Conservation (phyloP, 2,113 vertebrate genomes). For the Tragelaphus strepsiceros region DNA sequence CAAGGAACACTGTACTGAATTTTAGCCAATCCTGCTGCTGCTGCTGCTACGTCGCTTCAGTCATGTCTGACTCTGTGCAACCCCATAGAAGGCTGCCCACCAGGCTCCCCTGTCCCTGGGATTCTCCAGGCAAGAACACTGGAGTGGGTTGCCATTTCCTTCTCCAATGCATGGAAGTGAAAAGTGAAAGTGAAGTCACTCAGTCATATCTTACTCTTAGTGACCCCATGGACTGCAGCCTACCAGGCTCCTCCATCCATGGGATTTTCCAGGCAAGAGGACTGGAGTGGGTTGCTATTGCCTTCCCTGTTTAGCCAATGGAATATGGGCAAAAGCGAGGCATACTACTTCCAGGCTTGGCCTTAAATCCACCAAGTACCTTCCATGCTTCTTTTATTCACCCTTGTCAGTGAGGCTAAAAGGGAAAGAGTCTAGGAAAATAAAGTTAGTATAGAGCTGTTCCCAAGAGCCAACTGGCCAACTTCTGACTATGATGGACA, state of each 20-base stretch:
- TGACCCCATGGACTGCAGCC: not conserved
- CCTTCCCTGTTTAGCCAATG: not conserved
- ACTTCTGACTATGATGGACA: not conserved
- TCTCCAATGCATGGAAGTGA: not conserved
- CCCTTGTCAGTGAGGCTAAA: not conserved
- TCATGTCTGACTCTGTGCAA: not conserved
- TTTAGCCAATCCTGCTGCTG: not conserved
- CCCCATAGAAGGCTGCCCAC: not conserved
- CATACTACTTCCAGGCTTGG: not conserved
- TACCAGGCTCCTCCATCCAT: not conserved
- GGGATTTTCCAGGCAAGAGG: not conserved
- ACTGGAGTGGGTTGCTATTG: not conserved
- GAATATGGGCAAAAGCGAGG: not conserved
- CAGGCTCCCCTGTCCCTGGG: not conserved
- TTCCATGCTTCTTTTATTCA: not conserved
- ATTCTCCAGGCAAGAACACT: not conserved
- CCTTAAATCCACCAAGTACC: not conserved
- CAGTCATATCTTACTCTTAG: not conserved
- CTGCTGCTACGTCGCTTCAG: not conserved
- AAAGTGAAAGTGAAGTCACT: not conserved
- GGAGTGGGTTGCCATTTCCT: not conserved
- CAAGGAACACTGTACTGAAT: not conserved
- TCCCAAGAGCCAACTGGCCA: not conserved
- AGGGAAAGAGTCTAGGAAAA: not conserved
- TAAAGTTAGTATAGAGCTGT: not conserved